Base-by-base conservation (phyloP, 1,140 invertebrate genomes). In the Doryteuthis pealeii region DNA sequence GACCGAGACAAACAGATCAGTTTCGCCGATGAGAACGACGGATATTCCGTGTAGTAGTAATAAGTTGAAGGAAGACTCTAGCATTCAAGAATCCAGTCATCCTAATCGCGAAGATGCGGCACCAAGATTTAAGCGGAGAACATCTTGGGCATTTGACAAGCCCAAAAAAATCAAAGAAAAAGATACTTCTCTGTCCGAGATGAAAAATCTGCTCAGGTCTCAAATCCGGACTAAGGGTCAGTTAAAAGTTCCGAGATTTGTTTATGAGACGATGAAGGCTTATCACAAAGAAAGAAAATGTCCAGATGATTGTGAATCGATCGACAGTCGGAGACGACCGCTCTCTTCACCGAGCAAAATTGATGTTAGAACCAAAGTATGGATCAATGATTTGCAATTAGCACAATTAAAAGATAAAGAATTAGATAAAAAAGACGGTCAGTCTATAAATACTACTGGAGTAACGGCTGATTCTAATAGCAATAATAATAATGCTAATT, bases 111-210 rank as follows among this genome's bases (percentile, higher is more conserved):
- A 43, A 28, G 0, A 71, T 40, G 40, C 66, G 62, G 31, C n/a
- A n/a, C n/a, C 22, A 68, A 32, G 74, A 74, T 30, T 76, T 45
- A 66, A 76, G 26, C 69, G 83, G 35, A 80, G 87, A 77, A 80
- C 86, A 8, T 87, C 86, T 5, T 88, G 87, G 87, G 85, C 87
- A n/a, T 88, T 88, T 81, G 85, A 88, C 71, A 78, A 85, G 69
- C 84, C 86, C 10, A 43, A 83, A 2, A 33, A 83, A 2, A 74
- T 85, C 58, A 81, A 82, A 30, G 75, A 77, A 32, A 84, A 83
- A 74, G 80, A 84, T n/a, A 79, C 86, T 18, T 77, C 79, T 35
- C 75, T 88, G 43, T 83, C 82, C 32, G 87, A 88, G 72, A 87
- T 84, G 28, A 88, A 87, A 76, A 74, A 83, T 30, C 73, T 87